Percentiles rank a stretch among this genome's conserved stretches.
Evolutionary conservation across 2,888 invertebrate genomes (phyloP).

Genomic region (Erebia palarica): DNA sequence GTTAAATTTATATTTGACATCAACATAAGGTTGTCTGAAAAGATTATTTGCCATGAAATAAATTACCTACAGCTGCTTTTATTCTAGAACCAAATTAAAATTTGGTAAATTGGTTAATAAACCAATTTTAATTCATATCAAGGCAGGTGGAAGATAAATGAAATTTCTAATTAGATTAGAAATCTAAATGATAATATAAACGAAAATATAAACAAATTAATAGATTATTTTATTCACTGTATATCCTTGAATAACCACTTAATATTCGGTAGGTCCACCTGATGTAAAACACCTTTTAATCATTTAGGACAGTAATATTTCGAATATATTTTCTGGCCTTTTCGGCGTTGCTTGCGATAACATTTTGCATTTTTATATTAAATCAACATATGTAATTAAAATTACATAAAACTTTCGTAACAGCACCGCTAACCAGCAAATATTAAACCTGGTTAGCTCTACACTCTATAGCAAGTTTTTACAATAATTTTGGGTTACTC

Average conservation of each 20-base stretch:
- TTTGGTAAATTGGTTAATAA: not conserved
- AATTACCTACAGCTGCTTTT: not conserved
- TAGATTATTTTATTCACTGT: constrained; percentile 17
- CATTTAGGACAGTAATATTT: constrained; percentile 9
- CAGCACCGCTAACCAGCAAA: too few species aligned
- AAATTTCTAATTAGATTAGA: constrained; percentile 10
- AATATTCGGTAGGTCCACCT: constrained; percentile 27
- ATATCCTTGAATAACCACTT: constrained; percentile 33
- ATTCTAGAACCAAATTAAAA: not conserved
- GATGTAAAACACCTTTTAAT: constrained; percentile 31
- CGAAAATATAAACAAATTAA: constrained; percentile 26
- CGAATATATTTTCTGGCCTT: constrained; percentile 1
- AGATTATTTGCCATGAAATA: not conserved
- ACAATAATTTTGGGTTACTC: too few species aligned
- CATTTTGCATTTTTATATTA: not conserved
- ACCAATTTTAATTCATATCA: not conserved
- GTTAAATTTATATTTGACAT: not conserved
- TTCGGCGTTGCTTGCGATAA: not conserved
- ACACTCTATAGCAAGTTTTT: too few species aligned
- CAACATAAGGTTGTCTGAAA: not conserved
- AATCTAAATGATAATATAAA: constrained; percentile 31
- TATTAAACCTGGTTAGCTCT: too few species aligned
- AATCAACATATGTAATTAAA: not conserved
- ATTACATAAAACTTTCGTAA: too few species aligned
- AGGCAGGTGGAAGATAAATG: constrained; percentile 27